A percentile compares a stretch with the other conserved stretches of the same genome.
Evolutionary conservation across 1,140 invertebrate genomes (phyloP).

Genomic region (Drosophila suzukii): DNA sequence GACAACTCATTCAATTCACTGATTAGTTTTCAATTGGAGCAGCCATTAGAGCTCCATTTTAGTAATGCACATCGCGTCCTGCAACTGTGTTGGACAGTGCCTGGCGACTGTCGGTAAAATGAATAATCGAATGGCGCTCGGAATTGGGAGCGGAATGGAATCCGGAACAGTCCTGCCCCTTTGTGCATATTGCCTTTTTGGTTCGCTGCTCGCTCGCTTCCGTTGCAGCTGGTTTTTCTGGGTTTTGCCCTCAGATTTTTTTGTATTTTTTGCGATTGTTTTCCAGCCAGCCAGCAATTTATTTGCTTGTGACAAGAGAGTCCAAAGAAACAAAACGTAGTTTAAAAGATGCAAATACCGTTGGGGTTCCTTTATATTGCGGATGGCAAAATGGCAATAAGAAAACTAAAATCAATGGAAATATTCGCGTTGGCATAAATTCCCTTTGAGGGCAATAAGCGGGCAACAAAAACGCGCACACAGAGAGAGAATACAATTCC

Average conservation of each 20-base stretch:
- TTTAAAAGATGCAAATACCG: slow-evolving; percentile 63
- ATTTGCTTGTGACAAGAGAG: slow-evolving; percentile 60
- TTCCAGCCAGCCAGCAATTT: slow-evolving; percentile 61
- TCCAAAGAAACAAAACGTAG: slow-evolving; percentile 37
- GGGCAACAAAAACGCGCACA: slow-evolving; percentile 28
- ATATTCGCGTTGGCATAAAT: slow-evolving; percentile 78
- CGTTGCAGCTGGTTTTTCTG: slow-evolving; percentile 27
- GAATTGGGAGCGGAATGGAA: slow-evolving; percentile 36
- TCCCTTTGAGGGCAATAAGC: slow-evolving; percentile 42
- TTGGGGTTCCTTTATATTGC: slow-evolving; percentile 8
- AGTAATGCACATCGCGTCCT: slow-evolving; percentile 36
- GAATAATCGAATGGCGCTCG: slow-evolving; percentile 49
- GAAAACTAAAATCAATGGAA: slow-evolving; percentile 77
- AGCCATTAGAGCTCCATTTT: slow-evolving; percentile 45
- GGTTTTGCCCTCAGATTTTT: neutral
- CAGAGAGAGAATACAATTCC: slow-evolving; percentile 20
- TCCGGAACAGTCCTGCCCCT: neutral
- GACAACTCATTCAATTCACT: slow-evolving; percentile 39
- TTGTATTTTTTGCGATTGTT: slow-evolving; percentile 2
- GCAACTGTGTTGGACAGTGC: slow-evolving; percentile 20
- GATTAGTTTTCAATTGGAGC: slow-evolving; percentile 57
- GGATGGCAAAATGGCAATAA: slow-evolving; percentile 59
- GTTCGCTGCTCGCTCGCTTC: slow-evolving; percentile 22
- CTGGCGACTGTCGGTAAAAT: slow-evolving; percentile 39
- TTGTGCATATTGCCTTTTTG: slow-evolving; percentile 50